These are phyloP conservation scores for Alectoris magna DNA, from an alignment of 2,797 vertebrate species.

Conservation along the genomic window DNA sequence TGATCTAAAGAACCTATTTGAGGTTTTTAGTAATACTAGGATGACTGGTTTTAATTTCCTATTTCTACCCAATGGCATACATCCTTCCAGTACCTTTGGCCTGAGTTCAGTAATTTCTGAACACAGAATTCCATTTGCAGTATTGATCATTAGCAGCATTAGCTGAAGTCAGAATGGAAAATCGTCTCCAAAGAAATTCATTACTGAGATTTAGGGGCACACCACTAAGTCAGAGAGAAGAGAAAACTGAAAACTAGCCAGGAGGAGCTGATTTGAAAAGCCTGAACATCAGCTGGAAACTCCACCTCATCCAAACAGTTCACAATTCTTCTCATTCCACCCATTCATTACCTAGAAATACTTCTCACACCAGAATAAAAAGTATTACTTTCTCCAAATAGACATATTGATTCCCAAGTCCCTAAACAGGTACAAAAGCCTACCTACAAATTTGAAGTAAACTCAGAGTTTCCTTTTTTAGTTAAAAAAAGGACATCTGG, in stretches of 20 bases:
- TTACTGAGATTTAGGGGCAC: background rate
- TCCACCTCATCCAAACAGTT: background rate
- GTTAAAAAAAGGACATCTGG: no score
- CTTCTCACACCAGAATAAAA: background rate
- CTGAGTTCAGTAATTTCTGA: slow-evolving; percentile 12
- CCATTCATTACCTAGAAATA: background rate
- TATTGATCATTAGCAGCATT: slow-evolving; percentile 20
- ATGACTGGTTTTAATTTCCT: background rate
- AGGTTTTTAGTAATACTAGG: background rate
- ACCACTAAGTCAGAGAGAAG: background rate
- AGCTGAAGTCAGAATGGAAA: background rate
- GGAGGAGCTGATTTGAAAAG: background rate
- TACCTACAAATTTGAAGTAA: background rate
- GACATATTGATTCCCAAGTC: background rate
- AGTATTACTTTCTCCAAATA: background rate
- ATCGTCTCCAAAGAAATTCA: background rate
- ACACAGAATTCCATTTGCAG: background rate
- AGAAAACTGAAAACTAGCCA: background rate
- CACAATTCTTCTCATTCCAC: background rate
- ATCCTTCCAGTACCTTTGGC: background rate
- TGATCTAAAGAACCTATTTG: background rate
- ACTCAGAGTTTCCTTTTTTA: background rate
- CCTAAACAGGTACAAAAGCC: background rate
- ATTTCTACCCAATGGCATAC: background rate
- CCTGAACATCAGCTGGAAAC: background rate